Percentiles rank a stretch among this genome's conserved stretches.
These are phyloP conservation scores for Hystrix cristata DNA, from an alignment of 2,113 vertebrate genomes.

Conservation along the genomic window DNA sequence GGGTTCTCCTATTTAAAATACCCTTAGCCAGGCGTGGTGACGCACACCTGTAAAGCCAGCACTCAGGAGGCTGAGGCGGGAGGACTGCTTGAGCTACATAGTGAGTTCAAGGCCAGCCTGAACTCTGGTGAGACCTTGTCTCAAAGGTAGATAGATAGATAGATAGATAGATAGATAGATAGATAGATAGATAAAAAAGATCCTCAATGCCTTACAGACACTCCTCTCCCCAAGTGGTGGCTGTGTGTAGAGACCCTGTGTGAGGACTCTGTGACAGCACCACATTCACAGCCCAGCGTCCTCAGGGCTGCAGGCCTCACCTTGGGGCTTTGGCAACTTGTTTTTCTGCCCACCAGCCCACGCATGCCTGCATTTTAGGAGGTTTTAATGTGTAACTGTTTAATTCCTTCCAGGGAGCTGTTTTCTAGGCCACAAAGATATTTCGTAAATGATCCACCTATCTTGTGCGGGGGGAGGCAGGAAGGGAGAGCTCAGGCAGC, in stretches of 20 bases:
- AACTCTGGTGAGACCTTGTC: too few relatives aligned
- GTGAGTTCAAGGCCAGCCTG: too few relatives aligned
- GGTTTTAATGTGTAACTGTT: constrained; percentile 86
- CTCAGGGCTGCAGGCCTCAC: constrained; percentile 61
- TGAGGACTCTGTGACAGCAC: background rate
- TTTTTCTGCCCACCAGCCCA: constrained; percentile 76
- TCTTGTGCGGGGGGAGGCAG: constrained; percentile 28
- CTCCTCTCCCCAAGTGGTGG: background rate
- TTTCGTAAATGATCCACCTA: constrained; percentile 83
- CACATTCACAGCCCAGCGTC: background rate
- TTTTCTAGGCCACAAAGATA: constrained; percentile 70
- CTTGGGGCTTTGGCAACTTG: constrained; percentile 79
- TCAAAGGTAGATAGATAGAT: too few relatives aligned
- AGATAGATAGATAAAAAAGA: background rate
- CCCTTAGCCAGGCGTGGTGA: background rate
- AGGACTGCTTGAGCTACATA: too few relatives aligned
- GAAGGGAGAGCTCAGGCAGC: constrained; percentile 8
- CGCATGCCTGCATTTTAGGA: constrained; percentile 83
- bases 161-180: too few relatives aligned
- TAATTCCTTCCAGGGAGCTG: constrained; percentile 84
- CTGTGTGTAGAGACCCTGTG: background rate
- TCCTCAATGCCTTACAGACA: background rate
- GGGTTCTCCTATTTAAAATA: background rate
- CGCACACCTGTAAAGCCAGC: too few relatives aligned
- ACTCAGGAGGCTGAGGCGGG: too few relatives aligned